These are phyloP conservation scores for Isotomurus palustris DNA, from an alignment of 2,888 invertebrate genomes.

Conservation along the genomic window DNA sequence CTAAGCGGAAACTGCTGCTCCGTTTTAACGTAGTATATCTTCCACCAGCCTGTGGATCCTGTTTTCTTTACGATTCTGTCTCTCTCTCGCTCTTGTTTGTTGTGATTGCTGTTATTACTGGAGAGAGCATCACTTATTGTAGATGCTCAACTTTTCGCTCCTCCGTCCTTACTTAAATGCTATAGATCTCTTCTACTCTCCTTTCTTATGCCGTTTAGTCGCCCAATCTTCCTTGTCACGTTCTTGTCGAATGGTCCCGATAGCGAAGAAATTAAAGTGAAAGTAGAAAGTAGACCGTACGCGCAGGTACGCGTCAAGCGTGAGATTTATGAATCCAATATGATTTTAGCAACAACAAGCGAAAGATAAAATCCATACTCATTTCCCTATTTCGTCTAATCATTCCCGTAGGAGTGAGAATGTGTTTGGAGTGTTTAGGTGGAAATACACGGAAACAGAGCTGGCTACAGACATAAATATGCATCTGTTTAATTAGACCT, in stretches of 20 bases:
- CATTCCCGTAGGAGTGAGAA: background rate
- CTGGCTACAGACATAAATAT: too few species aligned
- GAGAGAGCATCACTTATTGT: conserved; percentile 5
- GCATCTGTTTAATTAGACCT: too few species aligned
- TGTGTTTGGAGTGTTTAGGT: background rate
- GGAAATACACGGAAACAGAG: too few species aligned
- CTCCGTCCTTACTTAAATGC: background rate
- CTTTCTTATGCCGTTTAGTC: background rate
- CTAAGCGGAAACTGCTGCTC: background rate
- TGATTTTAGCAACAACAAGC: background rate
- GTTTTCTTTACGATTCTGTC: conserved; percentile 8
- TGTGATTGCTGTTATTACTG: conserved; percentile 15
- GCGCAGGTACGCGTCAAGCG: too few species aligned
- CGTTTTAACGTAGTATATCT: background rate
- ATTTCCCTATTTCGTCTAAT: background rate
- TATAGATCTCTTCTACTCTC: background rate
- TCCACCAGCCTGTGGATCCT: conserved; percentile 41
- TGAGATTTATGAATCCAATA: background rate
- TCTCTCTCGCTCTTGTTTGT: conserved; percentile 9
- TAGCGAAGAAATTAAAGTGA: background rate
- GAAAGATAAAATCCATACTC: background rate
- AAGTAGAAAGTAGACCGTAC: background rate
- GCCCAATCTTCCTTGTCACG: background rate
- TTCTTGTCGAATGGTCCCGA: background rate
- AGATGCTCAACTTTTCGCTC: conserved; percentile 10